Evolutionary conservation across 2,113 vertebrate genomes (phyloP).

Genomic region (Dascyllus trimaculatus): DNA sequence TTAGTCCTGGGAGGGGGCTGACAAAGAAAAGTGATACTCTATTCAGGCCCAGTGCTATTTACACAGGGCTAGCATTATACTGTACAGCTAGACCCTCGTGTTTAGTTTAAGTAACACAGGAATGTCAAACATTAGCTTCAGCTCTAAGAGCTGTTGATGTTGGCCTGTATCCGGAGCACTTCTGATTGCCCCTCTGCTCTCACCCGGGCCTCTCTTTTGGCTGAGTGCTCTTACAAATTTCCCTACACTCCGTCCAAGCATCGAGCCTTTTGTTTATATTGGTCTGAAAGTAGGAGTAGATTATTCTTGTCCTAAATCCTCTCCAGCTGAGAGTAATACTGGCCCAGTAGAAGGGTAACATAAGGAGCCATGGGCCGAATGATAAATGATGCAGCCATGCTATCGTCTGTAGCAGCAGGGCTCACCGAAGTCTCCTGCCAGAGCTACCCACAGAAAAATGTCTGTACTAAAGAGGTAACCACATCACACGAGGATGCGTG

Average conservation of each 20-base stretch:
- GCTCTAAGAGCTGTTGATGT: conserved; percentile 83
- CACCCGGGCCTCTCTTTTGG: conserved; percentile 73
- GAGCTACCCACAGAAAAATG: conserved; percentile 56
- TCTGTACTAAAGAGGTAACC: conserved; percentile 60
- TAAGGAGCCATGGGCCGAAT: conserved; percentile 67
- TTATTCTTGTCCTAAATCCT: conserved; percentile 81
- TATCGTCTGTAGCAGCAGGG: conserved; percentile 55
- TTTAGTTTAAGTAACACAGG: conserved; percentile 83
- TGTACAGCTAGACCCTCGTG: conserved; percentile 74
- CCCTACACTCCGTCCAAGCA: conserved; percentile 74
- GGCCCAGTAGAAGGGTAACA: conserved; percentile 57
- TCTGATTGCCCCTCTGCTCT: conserved; percentile 76
- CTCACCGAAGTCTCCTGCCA: conserved; percentile 47
- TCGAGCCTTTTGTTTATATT: conserved; percentile 79
- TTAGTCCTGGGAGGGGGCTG: conserved; percentile 71
- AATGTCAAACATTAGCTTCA: conserved; percentile 83
- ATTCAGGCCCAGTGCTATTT: conserved; percentile 67
- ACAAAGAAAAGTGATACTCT: conserved; percentile 77
- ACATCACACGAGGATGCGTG: conserved; percentile 73
- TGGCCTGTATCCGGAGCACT: conserved; percentile 81
- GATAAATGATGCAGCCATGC: conserved; percentile 62
- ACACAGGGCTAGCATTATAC: conserved; percentile 72
- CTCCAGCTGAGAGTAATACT: conserved; percentile 81
- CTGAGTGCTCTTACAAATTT: conserved; percentile 79
- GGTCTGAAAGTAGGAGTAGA: conserved; percentile 79